phyloP scores from a whole-genome alignment of 1,140 invertebrate genomes.

The Aphaenogaster floridana region DNA sequence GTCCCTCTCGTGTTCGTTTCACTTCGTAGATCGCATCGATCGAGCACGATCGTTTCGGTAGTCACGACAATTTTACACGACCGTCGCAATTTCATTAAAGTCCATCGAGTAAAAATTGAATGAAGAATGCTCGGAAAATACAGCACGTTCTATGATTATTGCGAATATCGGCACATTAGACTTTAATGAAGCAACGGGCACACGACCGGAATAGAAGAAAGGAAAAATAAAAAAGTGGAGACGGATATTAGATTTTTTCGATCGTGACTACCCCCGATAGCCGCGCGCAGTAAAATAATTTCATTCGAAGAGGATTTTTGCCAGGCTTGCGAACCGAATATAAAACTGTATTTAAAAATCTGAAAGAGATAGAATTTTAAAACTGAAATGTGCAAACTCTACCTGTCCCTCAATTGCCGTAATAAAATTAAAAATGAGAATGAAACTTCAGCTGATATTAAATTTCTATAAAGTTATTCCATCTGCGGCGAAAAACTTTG shows the following conservation, averaged over 20 bases:
- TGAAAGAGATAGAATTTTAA: not conserved
- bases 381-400: not conserved
- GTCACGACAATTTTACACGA: conserved; percentile 28
- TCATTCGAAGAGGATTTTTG: not conserved
- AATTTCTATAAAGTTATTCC: conserved; percentile 7
- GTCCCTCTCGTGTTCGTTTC: conserved; percentile 2
- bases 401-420: not conserved
- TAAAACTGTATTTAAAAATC: not conserved
- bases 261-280: conserved; percentile 7
- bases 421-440: conserved; percentile 1
- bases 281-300: conserved; percentile 40
- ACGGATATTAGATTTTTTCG: conserved; percentile 45
- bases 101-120: conserved; percentile 20
- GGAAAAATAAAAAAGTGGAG: conserved; percentile 47
- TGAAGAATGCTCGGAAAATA: conserved; percentile 35
- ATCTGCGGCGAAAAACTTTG: not conserved
- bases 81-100: conserved; percentile 36
- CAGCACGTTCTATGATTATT: conserved; percentile 47
- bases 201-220: conserved; percentile 49
- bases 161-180: conserved; percentile 27
- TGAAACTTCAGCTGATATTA: not conserved
- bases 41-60: conserved; percentile 1
- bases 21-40: conserved; percentile 5
- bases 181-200: conserved; percentile 32
- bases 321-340: conserved; percentile 46